A percentile compares a stretch with the other conserved stretches of the same genome.
phyloP scores from a whole-genome alignment of 2,888 invertebrate genomes.

The Strigamia crassipes region DNA sequence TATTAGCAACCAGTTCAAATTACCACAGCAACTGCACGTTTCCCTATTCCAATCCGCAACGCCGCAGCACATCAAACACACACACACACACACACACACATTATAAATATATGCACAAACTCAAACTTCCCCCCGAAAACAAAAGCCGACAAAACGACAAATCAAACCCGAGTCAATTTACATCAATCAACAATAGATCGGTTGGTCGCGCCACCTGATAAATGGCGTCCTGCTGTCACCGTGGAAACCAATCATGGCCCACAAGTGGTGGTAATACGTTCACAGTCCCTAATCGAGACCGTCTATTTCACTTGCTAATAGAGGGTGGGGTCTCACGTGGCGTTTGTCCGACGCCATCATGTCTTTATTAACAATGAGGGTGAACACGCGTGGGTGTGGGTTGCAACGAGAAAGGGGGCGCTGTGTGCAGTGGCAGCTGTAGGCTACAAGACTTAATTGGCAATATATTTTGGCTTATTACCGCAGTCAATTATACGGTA shows the following conservation, averaged over 20 bases:
- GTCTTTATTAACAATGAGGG: slow-evolving; percentile 38
- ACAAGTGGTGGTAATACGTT: slow-evolving; percentile 38
- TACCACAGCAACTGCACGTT: neutral
- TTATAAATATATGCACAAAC: neutral
- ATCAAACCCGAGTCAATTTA: neutral
- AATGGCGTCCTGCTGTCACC: slow-evolving; percentile 38
- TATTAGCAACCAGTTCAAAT: neutral
- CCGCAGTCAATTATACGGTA: slow-evolving; percentile 35
- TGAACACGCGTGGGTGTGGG: slow-evolving; percentile 28
- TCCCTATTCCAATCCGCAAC: neutral
- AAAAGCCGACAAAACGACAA: neutral
- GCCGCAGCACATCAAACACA: no score
- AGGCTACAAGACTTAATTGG: slow-evolving; percentile 39
- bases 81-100: neutral
- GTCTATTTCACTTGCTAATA: slow-evolving; percentile 26
- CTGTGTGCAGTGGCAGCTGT: slow-evolving; percentile 31
- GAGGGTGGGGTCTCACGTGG: slow-evolving; percentile 38
- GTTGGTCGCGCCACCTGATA: slow-evolving; percentile 24
- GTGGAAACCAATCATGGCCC: neutral
- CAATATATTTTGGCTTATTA: slow-evolving; percentile 42
- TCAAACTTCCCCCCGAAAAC: neutral
- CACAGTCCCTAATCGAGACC: slow-evolving; percentile 41
- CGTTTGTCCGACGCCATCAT: slow-evolving; percentile 15
- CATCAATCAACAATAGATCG: slow-evolving; percentile 29
- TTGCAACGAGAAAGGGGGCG: neutral